A percentile compares a stretch with the other conserved stretches of the same genome.
Evolutionary conservation across 1,140 invertebrate genomes (phyloP).

Genomic region (Maconellicoccus hirsutus): DNA sequence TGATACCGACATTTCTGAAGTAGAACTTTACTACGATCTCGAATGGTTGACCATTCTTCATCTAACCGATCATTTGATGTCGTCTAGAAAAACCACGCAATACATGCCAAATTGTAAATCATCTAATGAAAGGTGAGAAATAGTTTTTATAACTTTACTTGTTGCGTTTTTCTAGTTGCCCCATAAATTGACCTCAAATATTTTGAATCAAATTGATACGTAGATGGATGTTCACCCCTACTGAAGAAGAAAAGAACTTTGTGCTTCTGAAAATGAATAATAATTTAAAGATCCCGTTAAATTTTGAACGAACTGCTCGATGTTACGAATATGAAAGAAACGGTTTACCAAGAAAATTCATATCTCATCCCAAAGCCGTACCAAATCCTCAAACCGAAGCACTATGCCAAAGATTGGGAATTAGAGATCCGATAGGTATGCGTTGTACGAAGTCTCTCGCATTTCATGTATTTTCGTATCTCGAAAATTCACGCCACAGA

Average conservation of each 20-base stretch:
- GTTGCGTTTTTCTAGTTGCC: too few relatives aligned
- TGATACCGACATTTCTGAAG: conserved; percentile 41
- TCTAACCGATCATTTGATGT: conserved; percentile 78
- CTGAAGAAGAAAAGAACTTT: conserved; percentile 54
- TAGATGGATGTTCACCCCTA: conserved; percentile 64
- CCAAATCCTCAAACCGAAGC: conserved; percentile 69
- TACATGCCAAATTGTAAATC: conserved; percentile 66
- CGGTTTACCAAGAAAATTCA: background rate
- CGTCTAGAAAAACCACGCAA: conserved; percentile 49
- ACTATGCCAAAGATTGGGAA: conserved; percentile 65
- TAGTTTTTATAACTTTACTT: conserved; percentile 22
- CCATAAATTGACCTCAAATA: too few relatives aligned
- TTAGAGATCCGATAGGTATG: conserved; percentile 60
- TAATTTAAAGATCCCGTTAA: conserved; percentile 54
- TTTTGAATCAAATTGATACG: too few relatives aligned
- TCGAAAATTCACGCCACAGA: too few relatives aligned
- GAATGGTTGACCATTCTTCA: conserved; percentile 86
- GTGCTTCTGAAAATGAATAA: conserved; percentile 52
- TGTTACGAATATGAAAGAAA: conserved; percentile 36
- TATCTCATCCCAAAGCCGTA: conserved; percentile 32
- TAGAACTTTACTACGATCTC: conserved; percentile 68
- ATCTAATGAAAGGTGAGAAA: conserved; percentile 46
- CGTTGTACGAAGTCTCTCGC: conserved; percentile 37
- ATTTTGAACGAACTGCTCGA: conserved; percentile 62
- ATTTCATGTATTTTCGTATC: too few relatives aligned